phyloP scores from a whole-genome alignment of 2,797 vertebrate genomes.

The Poeciliopsis presidionis region DNA sequence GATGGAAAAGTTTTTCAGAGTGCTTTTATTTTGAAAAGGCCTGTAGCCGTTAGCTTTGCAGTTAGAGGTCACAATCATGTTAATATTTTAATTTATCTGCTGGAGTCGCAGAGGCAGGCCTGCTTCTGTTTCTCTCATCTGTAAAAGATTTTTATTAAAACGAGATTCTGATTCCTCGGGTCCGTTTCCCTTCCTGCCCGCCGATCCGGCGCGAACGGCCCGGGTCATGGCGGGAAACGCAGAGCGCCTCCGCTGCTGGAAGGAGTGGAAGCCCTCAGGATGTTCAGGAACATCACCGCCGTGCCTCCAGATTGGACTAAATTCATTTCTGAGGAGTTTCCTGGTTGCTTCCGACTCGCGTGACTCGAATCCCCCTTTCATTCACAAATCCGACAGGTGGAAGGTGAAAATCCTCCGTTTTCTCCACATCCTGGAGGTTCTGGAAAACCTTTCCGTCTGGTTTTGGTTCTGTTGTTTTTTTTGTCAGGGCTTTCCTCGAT shows the following conservation, averaged over 20 bases:
- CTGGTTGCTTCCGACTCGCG: not conserved
- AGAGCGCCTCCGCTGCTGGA: not conserved
- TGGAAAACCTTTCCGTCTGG: not conserved
- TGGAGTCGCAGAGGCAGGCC: not conserved
- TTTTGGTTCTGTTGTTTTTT: slow-evolving; percentile 6
- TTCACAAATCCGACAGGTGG: not conserved
- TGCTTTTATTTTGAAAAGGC: slow-evolving; percentile 14
- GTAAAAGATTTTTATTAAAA: slow-evolving; percentile 25
- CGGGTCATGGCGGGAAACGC: too few relatives aligned
- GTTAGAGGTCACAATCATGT: not conserved
- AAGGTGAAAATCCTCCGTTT: too few relatives aligned
- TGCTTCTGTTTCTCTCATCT: not conserved
- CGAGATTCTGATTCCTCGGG: not conserved
- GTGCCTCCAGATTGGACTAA: not conserved
- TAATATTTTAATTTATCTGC: not conserved
- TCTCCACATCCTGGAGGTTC: not conserved
- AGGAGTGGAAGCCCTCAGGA: not conserved
- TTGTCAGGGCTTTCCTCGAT: slow-evolving; percentile 25
- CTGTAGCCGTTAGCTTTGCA: not conserved
- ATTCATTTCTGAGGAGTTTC: not conserved
- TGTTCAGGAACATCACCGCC: not conserved
- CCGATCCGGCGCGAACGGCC: not conserved
- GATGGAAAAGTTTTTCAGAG: slow-evolving; percentile 7
- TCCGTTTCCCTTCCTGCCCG: not conserved
- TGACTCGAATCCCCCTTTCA: not conserved